These are phyloP conservation scores for Enteromius unitaeniatus DNA, from an alignment of 2,797 vertebrate species.

Conservation along the genomic window DNA sequence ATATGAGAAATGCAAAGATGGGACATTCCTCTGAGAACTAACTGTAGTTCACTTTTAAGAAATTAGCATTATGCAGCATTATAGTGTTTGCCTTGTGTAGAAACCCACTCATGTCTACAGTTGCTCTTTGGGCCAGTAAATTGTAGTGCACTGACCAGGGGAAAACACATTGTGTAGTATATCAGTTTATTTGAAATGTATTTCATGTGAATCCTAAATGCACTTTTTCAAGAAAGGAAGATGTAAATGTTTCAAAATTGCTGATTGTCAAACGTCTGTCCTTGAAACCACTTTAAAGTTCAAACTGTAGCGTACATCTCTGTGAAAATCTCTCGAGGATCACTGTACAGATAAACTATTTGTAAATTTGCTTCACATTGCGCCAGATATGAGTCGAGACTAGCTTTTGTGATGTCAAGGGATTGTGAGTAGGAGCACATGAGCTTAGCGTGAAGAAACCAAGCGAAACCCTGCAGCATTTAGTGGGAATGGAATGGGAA, in stretches of 20 bases:
- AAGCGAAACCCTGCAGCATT: neutral
- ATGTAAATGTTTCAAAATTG: slow-evolving; percentile 71
- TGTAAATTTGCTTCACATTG: slow-evolving; percentile 45
- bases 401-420: slow-evolving; percentile 13
- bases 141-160: slow-evolving; percentile 55
- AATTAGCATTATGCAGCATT: slow-evolving; percentile 50
- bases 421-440: neutral
- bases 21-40: slow-evolving; percentile 34
- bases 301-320: slow-evolving; percentile 57
- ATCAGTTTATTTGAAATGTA: slow-evolving; percentile 67
- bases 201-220: slow-evolving; percentile 72
- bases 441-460: neutral
- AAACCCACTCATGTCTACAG: slow-evolving; percentile 30
- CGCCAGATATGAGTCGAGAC: slow-evolving; percentile 25
- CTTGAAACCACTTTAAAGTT: slow-evolving; percentile 60
- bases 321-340: slow-evolving; percentile 58
- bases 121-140: slow-evolving; percentile 55
- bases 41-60: slow-evolving; percentile 40
- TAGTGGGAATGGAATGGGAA: neutral
- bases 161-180: slow-evolving; percentile 64
- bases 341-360: slow-evolving; percentile 61
- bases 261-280: slow-evolving; percentile 55
- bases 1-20: slow-evolving; percentile 34
- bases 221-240: slow-evolving; percentile 73
- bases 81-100: slow-evolving; percentile 45